These are phyloP conservation scores for Solenopsis fugax DNA, from an alignment of 1,140 invertebrate genomes.

Conservation along the genomic window DNA sequence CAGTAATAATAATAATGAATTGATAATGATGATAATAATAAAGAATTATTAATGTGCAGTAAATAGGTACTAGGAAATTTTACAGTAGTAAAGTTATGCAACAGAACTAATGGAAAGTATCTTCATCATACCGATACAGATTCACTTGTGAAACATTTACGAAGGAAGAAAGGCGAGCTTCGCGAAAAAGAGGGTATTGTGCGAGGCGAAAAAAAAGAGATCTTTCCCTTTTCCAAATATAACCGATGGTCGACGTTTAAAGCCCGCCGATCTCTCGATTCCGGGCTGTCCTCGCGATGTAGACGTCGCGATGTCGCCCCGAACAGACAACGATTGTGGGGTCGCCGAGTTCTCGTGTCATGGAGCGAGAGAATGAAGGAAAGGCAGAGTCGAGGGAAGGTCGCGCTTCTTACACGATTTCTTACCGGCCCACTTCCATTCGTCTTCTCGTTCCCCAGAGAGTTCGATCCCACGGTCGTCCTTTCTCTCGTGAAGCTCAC, in stretches of 20 bases:
- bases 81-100: not conserved
- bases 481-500: slow-evolving; percentile 31
- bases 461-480: slow-evolving; percentile 44
- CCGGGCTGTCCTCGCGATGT: slow-evolving; percentile 41
- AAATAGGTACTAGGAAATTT: too few species aligned
- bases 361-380: slow-evolving; percentile 44
- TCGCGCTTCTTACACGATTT: slow-evolving; percentile 58
- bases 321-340: slow-evolving; percentile 56
- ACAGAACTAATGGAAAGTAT: not conserved
- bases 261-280: slow-evolving; percentile 47
- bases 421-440: slow-evolving; percentile 56
- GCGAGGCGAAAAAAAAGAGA: not conserved
- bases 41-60: too few species aligned
- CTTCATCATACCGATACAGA: not conserved
- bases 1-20: too few species aligned
- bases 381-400: slow-evolving; percentile 19
- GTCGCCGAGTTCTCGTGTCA: slow-evolving; percentile 46
- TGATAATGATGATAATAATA: too few species aligned
- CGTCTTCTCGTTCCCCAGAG: slow-evolving; percentile 60
- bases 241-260: slow-evolving; percentile 28
- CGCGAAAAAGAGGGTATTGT: not conserved
- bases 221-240: slow-evolving; percentile 21
- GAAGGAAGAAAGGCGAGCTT: not conserved
- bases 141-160: slow-evolving; percentile 1
- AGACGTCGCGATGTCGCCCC: slow-evolving; percentile 49